These are phyloP conservation scores for Solea senegalensis DNA, from an alignment of 2,113 vertebrate species.

Conservation along the genomic window DNA sequence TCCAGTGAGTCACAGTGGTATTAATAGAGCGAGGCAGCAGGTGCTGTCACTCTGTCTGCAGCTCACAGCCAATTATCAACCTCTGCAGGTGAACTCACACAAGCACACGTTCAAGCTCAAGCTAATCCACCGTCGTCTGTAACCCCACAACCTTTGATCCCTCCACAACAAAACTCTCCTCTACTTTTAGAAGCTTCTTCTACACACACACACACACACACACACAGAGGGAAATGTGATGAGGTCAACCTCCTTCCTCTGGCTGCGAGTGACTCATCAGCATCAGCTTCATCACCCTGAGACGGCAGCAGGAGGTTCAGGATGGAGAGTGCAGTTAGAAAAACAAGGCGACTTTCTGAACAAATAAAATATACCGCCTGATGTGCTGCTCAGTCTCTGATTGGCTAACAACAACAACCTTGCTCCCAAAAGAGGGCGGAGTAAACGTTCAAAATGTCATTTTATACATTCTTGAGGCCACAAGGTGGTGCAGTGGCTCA, in stretches of 20 bases:
- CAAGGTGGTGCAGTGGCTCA: no score
- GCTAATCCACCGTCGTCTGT: constrained; percentile 6
- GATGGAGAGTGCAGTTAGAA: background rate
- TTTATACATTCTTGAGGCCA: no score
- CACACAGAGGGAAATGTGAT: constrained; percentile 43
- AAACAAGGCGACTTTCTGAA: no score
- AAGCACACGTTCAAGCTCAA: constrained; percentile 7
- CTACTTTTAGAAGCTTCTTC: constrained; percentile 22
- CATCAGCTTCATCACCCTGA: constrained; percentile 12
- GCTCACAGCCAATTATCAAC: constrained; percentile 62
- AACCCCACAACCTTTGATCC: constrained; percentile 27
- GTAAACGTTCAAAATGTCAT: no score
- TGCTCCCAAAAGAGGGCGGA: no score
- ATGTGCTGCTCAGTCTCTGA: no score
- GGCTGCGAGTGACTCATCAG: constrained; percentile 32
- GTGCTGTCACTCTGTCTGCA: constrained; percentile 54
- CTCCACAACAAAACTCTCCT: constrained; percentile 1
- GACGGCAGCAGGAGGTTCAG: constrained; percentile 16
- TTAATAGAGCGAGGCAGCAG: constrained; percentile 63
- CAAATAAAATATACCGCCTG: no score
- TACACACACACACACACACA: constrained; percentile 25
- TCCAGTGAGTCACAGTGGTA: constrained; percentile 50
- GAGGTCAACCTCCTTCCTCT: constrained; percentile 39
- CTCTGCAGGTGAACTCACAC: constrained; percentile 21
- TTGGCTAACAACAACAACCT: no score